Evolutionary conservation across 2,888 invertebrate species (phyloP).

Genomic region (Uloborus plumipes): DNA sequence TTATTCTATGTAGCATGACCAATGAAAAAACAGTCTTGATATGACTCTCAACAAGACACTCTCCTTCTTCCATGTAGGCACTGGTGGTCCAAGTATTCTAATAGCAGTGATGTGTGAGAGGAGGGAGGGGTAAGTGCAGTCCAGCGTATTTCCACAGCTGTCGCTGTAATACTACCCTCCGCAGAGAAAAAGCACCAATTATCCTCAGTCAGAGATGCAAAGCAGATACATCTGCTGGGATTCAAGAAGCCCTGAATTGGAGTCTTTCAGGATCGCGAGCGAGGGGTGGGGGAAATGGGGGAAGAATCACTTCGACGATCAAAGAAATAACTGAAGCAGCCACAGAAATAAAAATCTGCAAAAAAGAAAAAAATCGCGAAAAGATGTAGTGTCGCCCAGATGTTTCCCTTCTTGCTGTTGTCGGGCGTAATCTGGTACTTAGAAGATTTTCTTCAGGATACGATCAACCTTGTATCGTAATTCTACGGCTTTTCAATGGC

Average conservation of each 20-base stretch:
- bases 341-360: neutral
- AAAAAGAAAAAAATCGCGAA: constrained; percentile 1
- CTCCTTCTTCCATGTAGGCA: too few species aligned
- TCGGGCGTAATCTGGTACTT: too few species aligned
- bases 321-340: neutral
- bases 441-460: too few species aligned
- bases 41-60: too few species aligned
- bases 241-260: constrained; percentile 20
- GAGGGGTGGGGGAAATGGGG: neutral
- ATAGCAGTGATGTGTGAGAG: too few species aligned
- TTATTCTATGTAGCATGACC: too few species aligned
- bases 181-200: constrained; percentile 14
- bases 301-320: constrained; percentile 18
- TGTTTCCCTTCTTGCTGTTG: constrained; percentile 2
- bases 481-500: too few species aligned
- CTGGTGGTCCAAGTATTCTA: too few species aligned
- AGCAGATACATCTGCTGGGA: constrained; percentile 7
- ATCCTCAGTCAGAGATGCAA: constrained; percentile 11
- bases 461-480: too few species aligned
- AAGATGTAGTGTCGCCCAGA: constrained; percentile 25
- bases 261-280: neutral
- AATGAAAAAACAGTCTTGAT: too few species aligned
- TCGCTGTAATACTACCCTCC: neutral
- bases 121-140: neutral
- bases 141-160: neutral